Percentiles rank a stretch among this genome's conserved stretches.
These are phyloP conservation scores for Chouioia cunea DNA, from an alignment of 2,888 invertebrate species.

Conservation along the genomic window DNA sequence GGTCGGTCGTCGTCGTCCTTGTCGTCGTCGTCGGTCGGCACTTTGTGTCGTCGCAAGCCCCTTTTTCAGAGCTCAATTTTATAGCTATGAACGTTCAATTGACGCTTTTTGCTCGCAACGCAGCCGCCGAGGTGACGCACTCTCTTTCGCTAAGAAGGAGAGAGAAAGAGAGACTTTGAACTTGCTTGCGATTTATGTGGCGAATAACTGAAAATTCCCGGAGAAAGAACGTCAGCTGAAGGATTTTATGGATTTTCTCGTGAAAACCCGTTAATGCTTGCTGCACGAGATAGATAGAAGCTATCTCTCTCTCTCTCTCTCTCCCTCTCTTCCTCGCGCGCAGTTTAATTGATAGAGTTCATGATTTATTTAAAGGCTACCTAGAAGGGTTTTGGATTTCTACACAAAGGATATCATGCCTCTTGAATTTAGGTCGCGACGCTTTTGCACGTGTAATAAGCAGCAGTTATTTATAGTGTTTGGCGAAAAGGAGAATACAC, in stretches of 20 bases:
- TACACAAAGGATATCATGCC: no score
- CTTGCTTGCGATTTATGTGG: no score
- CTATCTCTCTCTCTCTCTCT: no score
- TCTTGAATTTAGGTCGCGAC: no score
- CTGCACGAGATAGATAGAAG: no score
- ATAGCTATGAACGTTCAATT: conserved; percentile 41
- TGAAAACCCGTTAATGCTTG: not conserved
- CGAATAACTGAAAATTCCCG: conserved; percentile 10
- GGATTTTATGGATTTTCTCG: conserved; percentile 14
- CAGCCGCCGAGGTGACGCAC: no score
- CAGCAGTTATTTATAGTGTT: no score
- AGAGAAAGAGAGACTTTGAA: not conserved
- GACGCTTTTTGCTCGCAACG: conserved; percentile 30
- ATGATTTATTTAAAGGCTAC: no score
- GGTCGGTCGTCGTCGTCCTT: conserved; percentile 11
- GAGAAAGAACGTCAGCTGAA: not conserved
- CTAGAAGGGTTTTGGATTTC: no score
- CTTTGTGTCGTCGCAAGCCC: not conserved
- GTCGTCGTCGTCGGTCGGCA: not conserved
- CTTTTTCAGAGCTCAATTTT: conserved; percentile 32
- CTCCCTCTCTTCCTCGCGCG: no score
- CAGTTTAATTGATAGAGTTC: no score
- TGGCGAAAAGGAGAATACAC: not conserved
- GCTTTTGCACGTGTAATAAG: no score
- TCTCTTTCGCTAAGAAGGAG: not conserved